Evolutionary conservation across 2,797 vertebrate species (phyloP).

Genomic region (Pangasius mekongensis): DNA sequence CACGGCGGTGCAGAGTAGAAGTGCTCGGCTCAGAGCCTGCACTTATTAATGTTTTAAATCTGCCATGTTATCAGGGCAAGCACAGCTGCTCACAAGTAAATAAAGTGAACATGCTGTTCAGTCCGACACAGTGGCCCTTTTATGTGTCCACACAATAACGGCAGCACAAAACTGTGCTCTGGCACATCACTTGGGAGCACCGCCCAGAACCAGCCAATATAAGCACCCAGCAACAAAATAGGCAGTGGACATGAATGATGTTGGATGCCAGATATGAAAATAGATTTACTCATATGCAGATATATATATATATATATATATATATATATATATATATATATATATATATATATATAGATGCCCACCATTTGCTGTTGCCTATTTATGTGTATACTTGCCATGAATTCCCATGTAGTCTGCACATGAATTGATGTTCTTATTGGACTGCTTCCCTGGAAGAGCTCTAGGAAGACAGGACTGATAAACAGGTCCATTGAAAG

Average conservation of each 20-base stretch:
- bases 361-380: constrained; percentile 33
- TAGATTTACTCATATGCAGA: constrained; percentile 33
- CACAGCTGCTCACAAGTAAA: constrained; percentile 68
- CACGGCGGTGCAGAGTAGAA: constrained; percentile 30
- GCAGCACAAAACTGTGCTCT: constrained; percentile 63
- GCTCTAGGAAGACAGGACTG: background rate
- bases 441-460: constrained; percentile 3
- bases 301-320: constrained; percentile 35
- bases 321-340: too few species aligned
- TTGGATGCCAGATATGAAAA: constrained; percentile 37
- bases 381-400: constrained; percentile 38
- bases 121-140: constrained; percentile 49
- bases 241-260: constrained; percentile 19
- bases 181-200: constrained; percentile 61
- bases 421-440: constrained; percentile 14
- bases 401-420: constrained; percentile 9
- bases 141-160: constrained; percentile 49
- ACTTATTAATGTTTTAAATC: constrained; percentile 79
- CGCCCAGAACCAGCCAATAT: constrained; percentile 16
- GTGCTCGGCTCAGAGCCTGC: constrained; percentile 59
- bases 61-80: constrained; percentile 75
- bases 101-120: constrained; percentile 56
- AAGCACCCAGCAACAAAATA: constrained; percentile 15
- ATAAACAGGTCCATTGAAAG: constrained; percentile 18
- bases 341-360: constrained; percentile 36